Evolutionary conservation across 2,113 vertebrate species (phyloP).

Genomic region (Cryptotis parvus): DNA sequence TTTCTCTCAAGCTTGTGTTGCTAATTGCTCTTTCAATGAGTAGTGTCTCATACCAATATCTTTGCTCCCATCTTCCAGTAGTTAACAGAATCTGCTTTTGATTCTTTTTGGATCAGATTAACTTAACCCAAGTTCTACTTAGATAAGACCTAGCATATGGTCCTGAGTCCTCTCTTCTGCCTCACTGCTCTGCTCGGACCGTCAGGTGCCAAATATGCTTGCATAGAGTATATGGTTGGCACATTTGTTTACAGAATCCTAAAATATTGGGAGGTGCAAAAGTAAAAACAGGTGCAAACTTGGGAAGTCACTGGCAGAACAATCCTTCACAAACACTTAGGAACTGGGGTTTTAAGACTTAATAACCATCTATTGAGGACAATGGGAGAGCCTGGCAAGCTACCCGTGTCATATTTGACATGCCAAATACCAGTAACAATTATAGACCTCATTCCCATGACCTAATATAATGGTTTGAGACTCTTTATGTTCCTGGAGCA

Average conservation of each 20-base stretch:
- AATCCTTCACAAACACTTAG: neutral
- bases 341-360: neutral
- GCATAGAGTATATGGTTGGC: neutral
- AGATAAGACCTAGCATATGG: neutral
- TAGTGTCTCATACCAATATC: neutral
- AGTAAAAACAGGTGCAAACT: neutral
- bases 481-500: too few relatives aligned
- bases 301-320: neutral
- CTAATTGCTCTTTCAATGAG: neutral
- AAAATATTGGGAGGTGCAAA: constrained; percentile 32
- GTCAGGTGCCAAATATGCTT: neutral
- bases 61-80: neutral
- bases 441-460: too few relatives aligned
- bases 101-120: constrained; percentile 13
- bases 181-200: neutral
- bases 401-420: too few relatives aligned
- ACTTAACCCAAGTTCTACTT: constrained; percentile 45
- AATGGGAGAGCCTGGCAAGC: too few relatives aligned
- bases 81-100: constrained; percentile 29
- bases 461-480: too few relatives aligned
- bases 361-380: neutral
- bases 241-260: constrained; percentile 34
- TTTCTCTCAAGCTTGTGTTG: neutral
- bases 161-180: neutral
- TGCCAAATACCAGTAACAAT: too few relatives aligned